phyloP scores from a whole-genome alignment of 2,797 vertebrate genomes.

The Premnoplex brunnescens region DNA sequence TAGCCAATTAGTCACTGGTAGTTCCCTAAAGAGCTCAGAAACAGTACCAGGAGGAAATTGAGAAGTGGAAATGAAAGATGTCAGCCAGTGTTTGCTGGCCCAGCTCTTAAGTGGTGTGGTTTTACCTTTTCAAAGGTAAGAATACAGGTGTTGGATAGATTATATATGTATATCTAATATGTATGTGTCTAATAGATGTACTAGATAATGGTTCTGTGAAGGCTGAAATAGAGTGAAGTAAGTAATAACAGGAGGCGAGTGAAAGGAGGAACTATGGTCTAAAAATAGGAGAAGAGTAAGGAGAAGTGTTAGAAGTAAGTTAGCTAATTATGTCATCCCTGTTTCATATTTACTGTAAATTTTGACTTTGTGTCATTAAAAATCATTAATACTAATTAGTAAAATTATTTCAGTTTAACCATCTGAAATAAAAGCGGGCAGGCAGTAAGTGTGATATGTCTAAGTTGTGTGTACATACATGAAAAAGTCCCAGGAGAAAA shows the following conservation, averaged over 20 bases:
- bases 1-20: background rate
- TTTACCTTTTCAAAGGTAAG: background rate
- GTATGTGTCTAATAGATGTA: background rate
- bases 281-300: background rate
- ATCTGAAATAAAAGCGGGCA: background rate
- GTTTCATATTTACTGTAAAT: background rate
- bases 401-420: background rate
- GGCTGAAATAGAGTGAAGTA: background rate
- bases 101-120: background rate
- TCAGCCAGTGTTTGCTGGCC: background rate
- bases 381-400: background rate
- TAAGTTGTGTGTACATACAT: background rate
- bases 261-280: background rate
- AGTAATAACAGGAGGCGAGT: background rate
- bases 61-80: background rate
- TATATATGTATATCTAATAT: background rate
- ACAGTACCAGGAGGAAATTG: background rate
- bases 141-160: background rate
- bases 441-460: background rate
- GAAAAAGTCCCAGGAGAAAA: background rate
- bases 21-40: constrained; percentile 35
- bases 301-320: background rate
- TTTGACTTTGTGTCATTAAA: background rate
- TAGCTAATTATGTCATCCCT: background rate
- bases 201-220: background rate